phyloP scores from a whole-genome alignment of 2,888 invertebrate species.

The Metopia argyrocephala region DNA sequence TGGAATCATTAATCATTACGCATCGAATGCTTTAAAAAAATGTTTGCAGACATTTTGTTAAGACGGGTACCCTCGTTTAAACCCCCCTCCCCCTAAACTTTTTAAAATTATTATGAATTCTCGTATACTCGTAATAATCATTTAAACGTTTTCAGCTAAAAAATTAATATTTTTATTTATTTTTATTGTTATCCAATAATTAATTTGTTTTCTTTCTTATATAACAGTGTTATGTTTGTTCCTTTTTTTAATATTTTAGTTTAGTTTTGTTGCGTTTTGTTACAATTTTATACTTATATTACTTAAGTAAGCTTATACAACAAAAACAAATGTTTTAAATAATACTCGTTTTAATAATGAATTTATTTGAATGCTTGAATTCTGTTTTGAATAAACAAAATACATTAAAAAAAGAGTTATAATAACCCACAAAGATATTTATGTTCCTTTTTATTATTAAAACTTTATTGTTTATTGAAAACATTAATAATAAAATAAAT shows the following conservation, averaged over 20 bases:
- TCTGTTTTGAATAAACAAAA: constrained; percentile 44
- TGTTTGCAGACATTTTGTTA: too few relatives aligned
- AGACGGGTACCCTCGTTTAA: too few relatives aligned
- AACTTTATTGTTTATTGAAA: background rate
- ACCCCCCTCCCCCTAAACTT: too few relatives aligned
- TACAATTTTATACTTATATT: background rate
- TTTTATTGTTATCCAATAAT: background rate
- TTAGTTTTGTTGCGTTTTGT: constrained; percentile 59
- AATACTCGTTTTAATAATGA: constrained; percentile 49
- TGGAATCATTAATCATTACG: too few relatives aligned
- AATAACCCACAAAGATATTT: constrained; percentile 56
- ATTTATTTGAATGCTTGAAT: constrained; percentile 61
- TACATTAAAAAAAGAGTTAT: background rate
- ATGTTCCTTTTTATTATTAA: constrained; percentile 21
- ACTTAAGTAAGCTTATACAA: constrained; percentile 36
- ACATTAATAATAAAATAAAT: constrained; percentile 29
- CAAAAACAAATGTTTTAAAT: constrained; percentile 19
- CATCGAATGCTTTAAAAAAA: too few relatives aligned
- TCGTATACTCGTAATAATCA: too few relatives aligned
- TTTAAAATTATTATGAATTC: too few relatives aligned
- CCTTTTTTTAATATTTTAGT: constrained; percentile 46
- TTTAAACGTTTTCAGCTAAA: too few relatives aligned
- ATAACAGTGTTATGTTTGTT: constrained; percentile 58
- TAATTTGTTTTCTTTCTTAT: constrained; percentile 19
- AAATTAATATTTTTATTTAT: too few relatives aligned